Evolutionary conservation across 92 coral and sea anemone species (phyloP).

Genomic region (Umimayanthus chanpuru): DNA sequence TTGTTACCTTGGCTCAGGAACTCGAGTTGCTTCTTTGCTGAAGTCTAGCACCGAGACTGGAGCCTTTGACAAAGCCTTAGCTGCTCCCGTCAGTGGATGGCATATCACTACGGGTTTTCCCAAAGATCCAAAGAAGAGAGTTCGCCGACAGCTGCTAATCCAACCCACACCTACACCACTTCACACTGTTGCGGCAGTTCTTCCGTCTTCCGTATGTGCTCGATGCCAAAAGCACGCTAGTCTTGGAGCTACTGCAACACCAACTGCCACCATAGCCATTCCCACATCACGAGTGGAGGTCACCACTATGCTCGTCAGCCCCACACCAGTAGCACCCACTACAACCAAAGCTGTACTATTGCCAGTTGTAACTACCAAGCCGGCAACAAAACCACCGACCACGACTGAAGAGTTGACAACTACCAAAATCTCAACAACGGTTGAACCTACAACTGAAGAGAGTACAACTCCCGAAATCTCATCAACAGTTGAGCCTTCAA

Average conservation of each 20-base stretch:
- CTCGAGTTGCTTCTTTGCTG: conserved; percentile 74
- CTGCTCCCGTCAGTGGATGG: conserved; percentile 90
- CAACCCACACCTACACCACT: conserved; percentile 71
- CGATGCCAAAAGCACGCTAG: conserved; percentile 5
- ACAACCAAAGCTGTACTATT: conserved; percentile 15
- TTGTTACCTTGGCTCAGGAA: conserved; percentile 53
- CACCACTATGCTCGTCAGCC: conserved; percentile 54
- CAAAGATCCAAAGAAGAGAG: conserved; percentile 76
- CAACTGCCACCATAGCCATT: conserved; percentile 61
- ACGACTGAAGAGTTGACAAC: conserved; percentile 1
- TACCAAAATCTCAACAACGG: not conserved
- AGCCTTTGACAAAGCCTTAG: conserved; percentile 67
- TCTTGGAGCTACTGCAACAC: conserved; percentile 61
- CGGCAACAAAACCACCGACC: conserved; percentile 15
- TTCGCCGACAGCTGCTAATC: conserved; percentile 76
- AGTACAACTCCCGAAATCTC: not conserved
- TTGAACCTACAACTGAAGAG: conserved; percentile 8
- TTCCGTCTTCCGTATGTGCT: conserved; percentile 44
- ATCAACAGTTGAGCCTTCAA: conserved; percentile 5
- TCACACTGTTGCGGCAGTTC: conserved; percentile 39
- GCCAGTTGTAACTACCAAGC: not conserved
- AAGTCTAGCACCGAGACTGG: conserved; percentile 92
- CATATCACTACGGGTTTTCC: conserved; percentile 88
- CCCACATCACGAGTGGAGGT: conserved; percentile 54
- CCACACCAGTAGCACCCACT: conserved; percentile 34